Evolutionary conservation across 2,113 vertebrate species (phyloP).

Genomic region (Heterotilapia buettikoferi): DNA sequence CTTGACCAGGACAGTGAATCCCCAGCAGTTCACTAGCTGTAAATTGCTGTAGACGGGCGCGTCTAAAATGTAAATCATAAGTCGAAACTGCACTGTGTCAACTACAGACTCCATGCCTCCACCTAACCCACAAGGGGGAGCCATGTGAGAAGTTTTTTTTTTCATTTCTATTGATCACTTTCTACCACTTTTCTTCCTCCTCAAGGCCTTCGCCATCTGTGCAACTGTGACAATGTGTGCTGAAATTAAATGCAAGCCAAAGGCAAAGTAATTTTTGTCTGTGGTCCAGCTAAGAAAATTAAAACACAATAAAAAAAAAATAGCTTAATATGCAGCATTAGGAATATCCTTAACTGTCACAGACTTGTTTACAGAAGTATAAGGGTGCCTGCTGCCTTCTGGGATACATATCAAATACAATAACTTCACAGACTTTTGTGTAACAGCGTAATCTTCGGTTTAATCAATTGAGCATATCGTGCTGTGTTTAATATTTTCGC

Average conservation of each 20-base stretch:
- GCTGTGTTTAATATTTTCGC: constrained; percentile 8
- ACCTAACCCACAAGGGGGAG: constrained; percentile 53
- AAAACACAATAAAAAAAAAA: not conserved
- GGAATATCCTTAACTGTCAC: constrained; percentile 18
- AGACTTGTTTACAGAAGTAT: constrained; percentile 12
- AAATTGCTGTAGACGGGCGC: not conserved
- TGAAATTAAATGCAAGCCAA: constrained; percentile 25
- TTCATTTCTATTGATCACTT: constrained; percentile 23
- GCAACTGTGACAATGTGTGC: not conserved
- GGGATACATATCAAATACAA: constrained; percentile 31
- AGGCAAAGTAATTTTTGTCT: constrained; percentile 28
- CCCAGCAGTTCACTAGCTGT: constrained; percentile 35
- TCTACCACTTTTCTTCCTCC: not conserved
- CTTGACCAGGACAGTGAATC: constrained; percentile 45
- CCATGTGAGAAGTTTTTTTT: constrained; percentile 27
- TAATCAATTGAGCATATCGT: constrained; percentile 13
- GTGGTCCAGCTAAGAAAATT: not conserved
- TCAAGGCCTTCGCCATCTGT: constrained; percentile 23
- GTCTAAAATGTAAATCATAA: constrained; percentile 28
- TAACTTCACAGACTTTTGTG: constrained; percentile 21
- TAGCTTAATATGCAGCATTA: not conserved
- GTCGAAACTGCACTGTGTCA: not conserved
- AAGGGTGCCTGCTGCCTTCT: constrained; percentile 39
- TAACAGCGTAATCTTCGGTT: constrained; percentile 27
- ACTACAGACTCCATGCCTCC: not conserved